Conservation (phyloP, 2,113 vertebrate genomes). For the Lichenostomus cassidix region DNA sequence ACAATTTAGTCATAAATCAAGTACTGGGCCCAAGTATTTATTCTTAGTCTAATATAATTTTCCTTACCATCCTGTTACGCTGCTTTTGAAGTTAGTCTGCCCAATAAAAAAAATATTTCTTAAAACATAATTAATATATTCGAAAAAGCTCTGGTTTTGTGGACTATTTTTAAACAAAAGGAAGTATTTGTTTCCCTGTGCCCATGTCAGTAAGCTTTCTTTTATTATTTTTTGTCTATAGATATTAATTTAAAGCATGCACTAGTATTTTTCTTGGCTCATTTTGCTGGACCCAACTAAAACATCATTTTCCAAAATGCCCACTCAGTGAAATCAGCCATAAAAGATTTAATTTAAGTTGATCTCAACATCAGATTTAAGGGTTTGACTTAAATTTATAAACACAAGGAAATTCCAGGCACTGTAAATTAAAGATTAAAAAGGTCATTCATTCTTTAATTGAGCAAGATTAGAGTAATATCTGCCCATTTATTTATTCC, state of each 20-base stretch:
- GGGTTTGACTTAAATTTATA: background rate
- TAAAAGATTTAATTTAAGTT: slow-evolving; percentile 20
- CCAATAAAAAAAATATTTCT: background rate
- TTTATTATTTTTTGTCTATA: background rate
- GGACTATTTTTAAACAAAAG: background rate
- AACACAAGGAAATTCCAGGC: background rate
- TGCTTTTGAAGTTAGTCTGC: background rate
- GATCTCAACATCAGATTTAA: background rate
- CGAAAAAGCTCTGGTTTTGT: background rate
- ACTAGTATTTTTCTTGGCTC: background rate
- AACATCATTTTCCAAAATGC: slow-evolving; percentile 7
- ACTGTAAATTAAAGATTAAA: background rate
- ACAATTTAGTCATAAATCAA: background rate
- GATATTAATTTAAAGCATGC: background rate
- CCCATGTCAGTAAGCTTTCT: background rate
- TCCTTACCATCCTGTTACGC: background rate
- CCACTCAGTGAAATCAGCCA: background rate
- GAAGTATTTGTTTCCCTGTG: background rate
- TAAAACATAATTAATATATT: background rate
- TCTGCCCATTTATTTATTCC: background rate
- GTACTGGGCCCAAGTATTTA: background rate
- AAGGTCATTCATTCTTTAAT: background rate
- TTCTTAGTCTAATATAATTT: background rate
- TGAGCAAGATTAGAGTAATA: background rate
- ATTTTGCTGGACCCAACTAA: background rate